Base-by-base conservation (phyloP, 2,797 vertebrate species). In the Clarias platycephalus region DNA sequence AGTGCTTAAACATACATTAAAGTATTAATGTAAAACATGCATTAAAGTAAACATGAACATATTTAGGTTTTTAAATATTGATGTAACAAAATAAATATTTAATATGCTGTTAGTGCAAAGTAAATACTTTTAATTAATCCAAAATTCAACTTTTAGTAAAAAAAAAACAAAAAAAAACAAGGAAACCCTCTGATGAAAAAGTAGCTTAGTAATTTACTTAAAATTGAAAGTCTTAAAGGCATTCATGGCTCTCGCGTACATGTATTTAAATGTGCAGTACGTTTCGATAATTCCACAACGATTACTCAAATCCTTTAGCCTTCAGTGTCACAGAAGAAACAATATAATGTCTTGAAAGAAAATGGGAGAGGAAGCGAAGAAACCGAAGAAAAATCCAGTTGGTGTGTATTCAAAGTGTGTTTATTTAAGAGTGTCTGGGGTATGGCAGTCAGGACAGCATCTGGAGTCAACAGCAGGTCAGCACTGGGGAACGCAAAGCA, bases 331-430 rank as follows among this genome's bases (percentile, higher is more conserved):
- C 63, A 68, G 66, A 24, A 44, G 24, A 28, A 26, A 53, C 13
- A 16, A 7, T 28, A 7, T 55, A 16, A 55, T 3, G 1, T 9
- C 5, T 4, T 18, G 72, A 55, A 75, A 55, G 75, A 77, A 77
- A 24, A 77, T 2, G 9, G 58, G 55, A 28, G 58, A 77, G 55
- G 31, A 77, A 60, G 6, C 0, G 16, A 76, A 76, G 28, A 22
- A 77, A 31, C 53, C 5, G 37, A 37, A 60, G 55, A n/a, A 57
- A 78, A 78, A 24, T 62, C 31, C 75, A 62, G 75, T n/a, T 78
- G 55, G 55, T 62, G 55, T 78, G 31, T 78, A 78, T 78, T 78
- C 75, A 78, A 78, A 78, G 57, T 37, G 31, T 62, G 75, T 78
- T 78, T 78, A n/a, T 78, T n/a, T 16, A 78, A 22, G 75, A 62